A percentile compares a stretch with the other conserved stretches of the same genome.
phyloP scores from a whole-genome alignment of 2,113 vertebrate genomes.

The Geococcyx californianus region DNA sequence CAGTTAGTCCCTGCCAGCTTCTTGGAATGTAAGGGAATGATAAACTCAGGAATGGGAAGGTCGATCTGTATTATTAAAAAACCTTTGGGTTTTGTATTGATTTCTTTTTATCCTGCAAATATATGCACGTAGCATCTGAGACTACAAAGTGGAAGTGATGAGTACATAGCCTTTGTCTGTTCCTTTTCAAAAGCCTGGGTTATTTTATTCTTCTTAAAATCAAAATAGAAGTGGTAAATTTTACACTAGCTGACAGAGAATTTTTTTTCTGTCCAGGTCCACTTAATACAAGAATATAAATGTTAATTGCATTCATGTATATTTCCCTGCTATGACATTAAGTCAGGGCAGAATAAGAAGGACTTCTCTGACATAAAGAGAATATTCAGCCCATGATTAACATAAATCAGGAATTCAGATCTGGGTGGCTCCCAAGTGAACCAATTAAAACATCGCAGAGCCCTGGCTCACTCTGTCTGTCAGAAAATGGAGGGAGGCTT shows the following conservation, averaged over 20 bases:
- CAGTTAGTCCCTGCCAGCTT: not conserved
- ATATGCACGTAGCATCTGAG: not conserved
- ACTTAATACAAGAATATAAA: conserved; percentile 20
- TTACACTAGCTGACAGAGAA: conserved; percentile 2
- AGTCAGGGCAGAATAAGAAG: conserved; percentile 20
- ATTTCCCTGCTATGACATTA: conserved; percentile 24
- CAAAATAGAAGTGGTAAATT: conserved; percentile 21
- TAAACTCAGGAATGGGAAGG: not conserved
- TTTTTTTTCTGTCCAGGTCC: conserved; percentile 13
- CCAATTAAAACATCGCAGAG: conserved; percentile 58
- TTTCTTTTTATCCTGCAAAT: not conserved
- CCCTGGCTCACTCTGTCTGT: not conserved
- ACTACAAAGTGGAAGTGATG: not conserved
- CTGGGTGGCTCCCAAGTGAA: conserved; percentile 61
- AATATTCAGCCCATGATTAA: conserved; percentile 40
- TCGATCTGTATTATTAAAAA: not conserved
- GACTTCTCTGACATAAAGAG: conserved; percentile 28
- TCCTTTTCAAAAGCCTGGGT: conserved; percentile 7
- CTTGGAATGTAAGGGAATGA: not conserved
- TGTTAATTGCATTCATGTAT: conserved; percentile 46
- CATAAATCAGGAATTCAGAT: conserved; percentile 67
- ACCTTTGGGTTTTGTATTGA: not conserved
- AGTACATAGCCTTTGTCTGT: not conserved
- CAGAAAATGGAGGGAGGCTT: not conserved
- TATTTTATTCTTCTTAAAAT: conserved; percentile 28